Evolutionary conservation across 2,113 vertebrate species (phyloP).

Genomic region (Bagarius yarrelli): DNA sequence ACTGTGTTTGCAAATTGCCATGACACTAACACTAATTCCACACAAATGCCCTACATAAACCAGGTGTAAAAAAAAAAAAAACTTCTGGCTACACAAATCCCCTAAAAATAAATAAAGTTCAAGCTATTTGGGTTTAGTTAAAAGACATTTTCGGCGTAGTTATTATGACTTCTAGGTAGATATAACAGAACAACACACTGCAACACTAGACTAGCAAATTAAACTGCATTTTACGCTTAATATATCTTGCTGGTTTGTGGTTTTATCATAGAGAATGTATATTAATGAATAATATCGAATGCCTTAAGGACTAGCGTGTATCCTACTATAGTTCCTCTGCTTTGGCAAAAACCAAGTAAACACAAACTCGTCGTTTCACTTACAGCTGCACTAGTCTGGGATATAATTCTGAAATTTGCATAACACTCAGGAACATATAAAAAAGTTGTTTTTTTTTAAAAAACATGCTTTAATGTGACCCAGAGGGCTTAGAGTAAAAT

Average conservation of each 20-base stretch:
- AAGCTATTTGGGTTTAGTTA: not conserved
- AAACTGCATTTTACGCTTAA: not conserved
- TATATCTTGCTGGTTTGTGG: not conserved
- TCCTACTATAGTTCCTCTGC: not conserved
- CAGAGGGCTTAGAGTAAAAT: conserved; percentile 36
- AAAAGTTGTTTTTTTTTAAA: conserved; percentile 1
- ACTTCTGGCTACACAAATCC: too few relatives aligned
- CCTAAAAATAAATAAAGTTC: too few relatives aligned
- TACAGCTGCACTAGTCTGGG: conserved; percentile 23
- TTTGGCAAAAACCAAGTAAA: not conserved
- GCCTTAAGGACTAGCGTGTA: not conserved
- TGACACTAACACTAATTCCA: too few relatives aligned
- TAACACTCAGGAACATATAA: not conserved
- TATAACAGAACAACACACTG: not conserved
- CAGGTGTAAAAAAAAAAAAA: too few relatives aligned
- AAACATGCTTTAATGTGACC: conserved; percentile 1
- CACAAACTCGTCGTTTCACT: not conserved
- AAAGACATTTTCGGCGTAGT: not conserved
- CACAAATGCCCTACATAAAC: too few relatives aligned
- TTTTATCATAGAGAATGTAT: not conserved
- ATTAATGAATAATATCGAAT: not conserved
- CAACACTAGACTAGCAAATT: not conserved
- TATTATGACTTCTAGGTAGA: not conserved
- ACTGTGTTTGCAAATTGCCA: too few relatives aligned
- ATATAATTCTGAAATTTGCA: conserved; percentile 22